phyloP scores from a whole-genome alignment of 2,888 invertebrate species.

The Salticus scenicus region DNA sequence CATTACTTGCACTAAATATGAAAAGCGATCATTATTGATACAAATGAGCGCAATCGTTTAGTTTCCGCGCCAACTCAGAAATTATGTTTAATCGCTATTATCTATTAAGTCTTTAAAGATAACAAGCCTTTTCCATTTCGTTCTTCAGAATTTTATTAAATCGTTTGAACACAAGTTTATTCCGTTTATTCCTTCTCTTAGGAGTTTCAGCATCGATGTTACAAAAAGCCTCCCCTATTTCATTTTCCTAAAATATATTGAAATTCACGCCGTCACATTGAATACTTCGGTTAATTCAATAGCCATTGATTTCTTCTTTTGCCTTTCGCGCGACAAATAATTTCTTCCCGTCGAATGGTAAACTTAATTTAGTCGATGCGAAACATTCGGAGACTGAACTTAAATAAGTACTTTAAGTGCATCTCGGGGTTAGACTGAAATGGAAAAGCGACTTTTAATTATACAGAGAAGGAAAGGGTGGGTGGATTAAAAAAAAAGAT shows the following conservation, averaged over 20 bases:
- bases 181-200: background rate
- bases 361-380: slow-evolving; percentile 48
- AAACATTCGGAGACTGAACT: slow-evolving; percentile 5
- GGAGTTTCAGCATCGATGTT: background rate
- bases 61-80: background rate
- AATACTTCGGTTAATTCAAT: slow-evolving; percentile 46
- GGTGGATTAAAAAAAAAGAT: background rate
- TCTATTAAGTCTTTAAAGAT: background rate
- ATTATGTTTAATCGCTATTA: slow-evolving; percentile 4
- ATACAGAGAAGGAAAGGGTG: slow-evolving; percentile 11
- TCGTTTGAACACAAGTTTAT: background rate
- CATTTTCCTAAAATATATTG: slow-evolving; percentile 1
- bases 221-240: background rate
- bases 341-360: slow-evolving; percentile 39
- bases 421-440: slow-evolving; percentile 4
- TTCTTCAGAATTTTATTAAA: background rate
- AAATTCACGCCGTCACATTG: slow-evolving; percentile 8
- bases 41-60: background rate
- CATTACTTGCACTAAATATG: background rate
- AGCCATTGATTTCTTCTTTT: slow-evolving; percentile 44
- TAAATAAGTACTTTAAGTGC: slow-evolving; percentile 39
- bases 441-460: slow-evolving; percentile 50
- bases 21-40: background rate
- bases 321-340: slow-evolving; percentile 44
- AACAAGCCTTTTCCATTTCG: background rate